These are phyloP conservation scores for Musca vetustissima DNA, from an alignment of 1,140 invertebrate genomes.

Conservation along the genomic window DNA sequence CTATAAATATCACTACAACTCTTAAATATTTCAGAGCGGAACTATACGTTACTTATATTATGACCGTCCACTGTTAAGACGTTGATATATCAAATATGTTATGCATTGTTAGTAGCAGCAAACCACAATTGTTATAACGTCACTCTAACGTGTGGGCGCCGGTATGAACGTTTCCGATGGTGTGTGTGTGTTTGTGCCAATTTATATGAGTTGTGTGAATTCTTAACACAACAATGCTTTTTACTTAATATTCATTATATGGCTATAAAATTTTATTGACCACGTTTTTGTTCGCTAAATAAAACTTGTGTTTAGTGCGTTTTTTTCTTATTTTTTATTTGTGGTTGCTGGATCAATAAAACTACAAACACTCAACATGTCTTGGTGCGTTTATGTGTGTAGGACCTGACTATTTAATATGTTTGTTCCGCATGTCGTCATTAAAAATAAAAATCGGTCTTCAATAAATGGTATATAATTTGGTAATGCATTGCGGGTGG, in stretches of 20 bases:
- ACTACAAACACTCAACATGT: neutral
- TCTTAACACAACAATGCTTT: constrained; percentile 13
- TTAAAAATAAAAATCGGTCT: no score
- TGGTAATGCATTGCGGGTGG: no score
- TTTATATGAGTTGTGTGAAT: constrained; percentile 17
- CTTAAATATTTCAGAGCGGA: no score
- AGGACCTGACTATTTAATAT: neutral
- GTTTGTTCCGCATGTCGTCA: no score
- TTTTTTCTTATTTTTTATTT: constrained; percentile 4
- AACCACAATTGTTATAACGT: no score
- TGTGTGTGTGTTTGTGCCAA: neutral
- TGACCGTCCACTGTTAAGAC: no score
- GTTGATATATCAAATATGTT: no score
- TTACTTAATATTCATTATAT: constrained; percentile 19
- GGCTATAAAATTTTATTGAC: constrained; percentile 18
- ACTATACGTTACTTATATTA: no score
- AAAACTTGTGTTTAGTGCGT: constrained; percentile 14
- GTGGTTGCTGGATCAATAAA: constrained; percentile 2
- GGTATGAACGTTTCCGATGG: neutral
- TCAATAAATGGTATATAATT: neutral
- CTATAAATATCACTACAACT: no score
- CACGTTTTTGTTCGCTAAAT: constrained; percentile 18
- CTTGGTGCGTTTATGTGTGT: neutral
- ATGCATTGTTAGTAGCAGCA: no score
- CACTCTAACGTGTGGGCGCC: neutral